Evolutionary conservation across 2,113 vertebrate genomes (phyloP), one percentile per base, ranked within the genome.

Genomic region (Eudorcas thomsonii): DNA sequence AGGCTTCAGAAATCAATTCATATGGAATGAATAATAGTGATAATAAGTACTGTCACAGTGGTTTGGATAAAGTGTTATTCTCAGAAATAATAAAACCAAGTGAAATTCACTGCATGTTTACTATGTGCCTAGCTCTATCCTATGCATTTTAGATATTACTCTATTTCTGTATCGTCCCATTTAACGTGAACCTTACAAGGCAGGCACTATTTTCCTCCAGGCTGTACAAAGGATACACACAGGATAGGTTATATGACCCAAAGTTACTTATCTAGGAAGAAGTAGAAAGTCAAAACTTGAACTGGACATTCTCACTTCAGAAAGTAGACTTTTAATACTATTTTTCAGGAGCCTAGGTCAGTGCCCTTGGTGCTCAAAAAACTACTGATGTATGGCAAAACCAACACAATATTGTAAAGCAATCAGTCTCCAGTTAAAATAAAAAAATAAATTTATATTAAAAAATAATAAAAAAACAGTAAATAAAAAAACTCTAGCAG

Each of bases 61-160:
- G 14, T 64, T 90, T 88, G 43, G 57, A 82, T 88, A 71, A 89
- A 89, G 21, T 59, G 48, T 80, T 84, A 83, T 50, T 88, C 52
- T 97, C 91, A 95, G 36, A 95, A 96, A 89, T 52, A 92, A 93
- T 77, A 91, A 92, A 94, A 84, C 26, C 43, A 90, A 96, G 7
- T 21, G 33, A 85, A 19, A 39, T 50, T 92, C 81, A 88, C 0
- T 71, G 15, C 19, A 94, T 60, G 55, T 16, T 84, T 85, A 59
- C 71, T 60, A 89, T 39, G 55, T 87, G 28, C 33, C 55, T 80
- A 36, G 64, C 50, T 89, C 59, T 92, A 28, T 82, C 80, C 39
- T 74, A 88, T 62, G 36, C 19, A 93, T 87, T 96, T 92, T 90
- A 71, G 17, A 45, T 50, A 74, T 64, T 60, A 81, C 21, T 12